Evolutionary conservation across 2,888 invertebrate species (phyloP), one percentile per base, ranked within the genome.

Genomic region (Arge pagana): DNA sequence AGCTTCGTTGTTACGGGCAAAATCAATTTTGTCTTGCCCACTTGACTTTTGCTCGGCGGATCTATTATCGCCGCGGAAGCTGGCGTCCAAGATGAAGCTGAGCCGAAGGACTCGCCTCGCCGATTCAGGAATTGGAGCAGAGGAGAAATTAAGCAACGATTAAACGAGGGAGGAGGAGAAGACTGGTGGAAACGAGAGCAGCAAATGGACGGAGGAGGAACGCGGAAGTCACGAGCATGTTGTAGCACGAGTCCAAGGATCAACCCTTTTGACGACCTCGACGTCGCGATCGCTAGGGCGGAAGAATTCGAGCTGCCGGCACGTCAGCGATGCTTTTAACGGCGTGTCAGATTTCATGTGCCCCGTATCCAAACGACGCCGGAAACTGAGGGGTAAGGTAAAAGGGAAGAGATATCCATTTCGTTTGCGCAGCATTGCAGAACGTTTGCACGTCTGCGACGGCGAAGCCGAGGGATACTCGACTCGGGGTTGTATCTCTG

Each of bases 241-340:
- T n/a, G n/a, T n/a, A n/a, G n/a, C 33, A 10, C 23, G 18, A 45
- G 33, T 45, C 45, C 24, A 45, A 45, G 45, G 45, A 45, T 45
- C 45, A 45, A 45, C 33, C 45, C 45, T 45, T 45, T 33, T 35
- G 33, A 33, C 45, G 33, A 45, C 45, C 45, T 23, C 24, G 45
- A 11, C 18, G 42, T 19, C 15, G 23, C 33, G 45, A 45, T 45
- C 33, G 33, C 33, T 33, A 35, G 45, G 45, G 45, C 45, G 45
- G 33, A 45, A 45, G 45, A 45, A 45, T 35, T 45, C 45, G 21
- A 45, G 45, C 24, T 35, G 3, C 45, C 19, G 45, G 31, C 45
- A 45, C 45, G 45, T 45, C 45, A 24, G 13, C 33, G 31, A 33
- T 33, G 65, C 67, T 68, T 67, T 67, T 63, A 67, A 61, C 62